Evolutionary conservation across 2,113 vertebrate genomes (phyloP).

Genomic region (Dolichallabes microphthalmus): DNA sequence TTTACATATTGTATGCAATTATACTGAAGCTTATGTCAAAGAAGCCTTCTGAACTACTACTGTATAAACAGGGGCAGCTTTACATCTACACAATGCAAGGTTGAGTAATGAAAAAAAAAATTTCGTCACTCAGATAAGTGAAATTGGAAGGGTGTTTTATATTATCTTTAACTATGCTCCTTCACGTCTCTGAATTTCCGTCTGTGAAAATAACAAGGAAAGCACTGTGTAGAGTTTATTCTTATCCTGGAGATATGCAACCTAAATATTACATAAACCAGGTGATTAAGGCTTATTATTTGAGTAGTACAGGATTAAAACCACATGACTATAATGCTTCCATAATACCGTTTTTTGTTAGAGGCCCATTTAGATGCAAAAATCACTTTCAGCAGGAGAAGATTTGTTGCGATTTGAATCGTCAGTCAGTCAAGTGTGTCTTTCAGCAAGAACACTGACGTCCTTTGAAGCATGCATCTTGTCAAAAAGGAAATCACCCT

Average conservation of each 20-base stretch:
- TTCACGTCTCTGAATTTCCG: neutral
- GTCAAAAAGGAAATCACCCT: neutral
- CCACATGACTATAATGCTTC: conserved; percentile 17
- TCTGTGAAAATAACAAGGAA: neutral
- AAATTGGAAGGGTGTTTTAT: neutral
- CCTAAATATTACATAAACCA: conserved; percentile 11
- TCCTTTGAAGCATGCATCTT: neutral
- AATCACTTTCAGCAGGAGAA: neutral
- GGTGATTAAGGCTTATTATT: conserved; percentile 27
- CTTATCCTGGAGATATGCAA: neutral
- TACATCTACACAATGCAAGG: neutral
- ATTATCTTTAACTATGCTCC: neutral
- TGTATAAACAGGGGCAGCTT: neutral
- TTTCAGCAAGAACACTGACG: conserved; percentile 18
- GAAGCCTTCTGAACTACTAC: neutral
- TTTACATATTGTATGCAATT: neutral
- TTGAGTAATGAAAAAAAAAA: neutral
- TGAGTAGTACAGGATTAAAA: conserved; percentile 1
- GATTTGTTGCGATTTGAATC: neutral
- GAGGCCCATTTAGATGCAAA: conserved; percentile 4
- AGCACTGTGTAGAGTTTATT: neutral
- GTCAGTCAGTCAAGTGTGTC: neutral
- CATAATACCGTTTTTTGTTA: neutral
- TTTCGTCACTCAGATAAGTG: neutral
- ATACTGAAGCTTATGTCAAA: neutral